These are phyloP conservation scores for Brachionus koreanus DNA, from an alignment of 1,140 invertebrate genomes.

Conservation along the genomic window DNA sequence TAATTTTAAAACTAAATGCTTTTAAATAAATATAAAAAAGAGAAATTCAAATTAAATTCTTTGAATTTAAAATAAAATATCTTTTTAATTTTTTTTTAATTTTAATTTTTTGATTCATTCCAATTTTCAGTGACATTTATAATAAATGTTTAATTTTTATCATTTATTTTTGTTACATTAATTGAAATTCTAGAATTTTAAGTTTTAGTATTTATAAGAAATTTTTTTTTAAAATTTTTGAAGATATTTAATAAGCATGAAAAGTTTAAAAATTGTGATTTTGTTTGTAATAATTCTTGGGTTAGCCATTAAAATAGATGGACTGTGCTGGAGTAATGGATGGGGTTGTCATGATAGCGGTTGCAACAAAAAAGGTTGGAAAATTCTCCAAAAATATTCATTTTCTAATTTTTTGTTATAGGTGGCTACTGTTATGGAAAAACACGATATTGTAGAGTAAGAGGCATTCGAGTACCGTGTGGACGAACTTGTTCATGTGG, in stretches of 20 bases:
- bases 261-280: not conserved
- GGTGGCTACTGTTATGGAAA: not conserved
- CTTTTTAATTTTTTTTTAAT: no score
- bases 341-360: not conserved
- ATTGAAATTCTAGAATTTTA: no score
- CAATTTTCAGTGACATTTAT: no score
- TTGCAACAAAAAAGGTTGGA: not conserved
- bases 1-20: no score
- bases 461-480: not conserved
- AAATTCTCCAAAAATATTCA: not conserved
- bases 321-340: slow-evolving; percentile 1
- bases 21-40: no score
- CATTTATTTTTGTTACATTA: no score
- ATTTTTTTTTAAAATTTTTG: no score
- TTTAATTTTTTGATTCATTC: no score
- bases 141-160: no score
- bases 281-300: not conserved
- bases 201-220: no score
- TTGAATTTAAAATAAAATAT: no score
- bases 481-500: not conserved
- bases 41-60: no score
- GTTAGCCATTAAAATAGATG: not conserved
- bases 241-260: not conserved
- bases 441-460: not conserved
- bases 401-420: not conserved